phyloP scores from a whole-genome alignment of 2,113 vertebrate genomes.

The Mobula birostris region DNA sequence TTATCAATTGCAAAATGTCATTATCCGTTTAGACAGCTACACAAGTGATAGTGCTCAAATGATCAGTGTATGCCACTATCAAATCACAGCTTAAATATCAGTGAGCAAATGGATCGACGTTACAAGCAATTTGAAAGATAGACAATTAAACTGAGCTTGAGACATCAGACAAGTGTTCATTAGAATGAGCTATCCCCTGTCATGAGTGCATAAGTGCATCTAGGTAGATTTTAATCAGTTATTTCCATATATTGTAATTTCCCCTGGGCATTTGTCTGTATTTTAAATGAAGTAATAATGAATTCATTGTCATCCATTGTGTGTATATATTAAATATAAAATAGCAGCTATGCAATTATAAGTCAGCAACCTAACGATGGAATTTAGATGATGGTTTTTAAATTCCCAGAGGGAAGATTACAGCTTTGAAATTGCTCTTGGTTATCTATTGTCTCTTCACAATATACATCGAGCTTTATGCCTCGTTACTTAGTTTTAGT shows the following conservation, averaged over 20 bases:
- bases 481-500: neutral
- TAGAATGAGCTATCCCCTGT: neutral
- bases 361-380: neutral
- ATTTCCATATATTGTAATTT: slow-evolving; percentile 14
- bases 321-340: slow-evolving; percentile 20
- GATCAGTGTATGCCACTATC: slow-evolving; percentile 12
- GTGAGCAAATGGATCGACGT: slow-evolving; percentile 22
- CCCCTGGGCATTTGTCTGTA: slow-evolving; percentile 9
- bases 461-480: neutral
- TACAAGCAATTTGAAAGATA: slow-evolving; percentile 12
- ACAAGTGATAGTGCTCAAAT: slow-evolving; percentile 25
- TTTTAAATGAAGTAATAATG: slow-evolving; percentile 28
- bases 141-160: slow-evolving; percentile 28
- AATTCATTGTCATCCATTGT: slow-evolving; percentile 18
- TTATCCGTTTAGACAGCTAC: slow-evolving; percentile 10
- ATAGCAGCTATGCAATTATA: neutral
- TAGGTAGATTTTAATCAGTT: slow-evolving; percentile 20
- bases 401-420: neutral
- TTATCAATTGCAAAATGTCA: slow-evolving; percentile 17
- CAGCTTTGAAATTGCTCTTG: neutral
- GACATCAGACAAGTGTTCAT: slow-evolving; percentile 24
- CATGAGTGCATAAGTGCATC: neutral
- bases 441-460: slow-evolving; percentile 6
- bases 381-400: slow-evolving; percentile 11
- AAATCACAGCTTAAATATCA: slow-evolving; percentile 1